Evolutionary conservation across 2,113 vertebrate genomes (phyloP).

Genomic region (Galeopterus variegatus): DNA sequence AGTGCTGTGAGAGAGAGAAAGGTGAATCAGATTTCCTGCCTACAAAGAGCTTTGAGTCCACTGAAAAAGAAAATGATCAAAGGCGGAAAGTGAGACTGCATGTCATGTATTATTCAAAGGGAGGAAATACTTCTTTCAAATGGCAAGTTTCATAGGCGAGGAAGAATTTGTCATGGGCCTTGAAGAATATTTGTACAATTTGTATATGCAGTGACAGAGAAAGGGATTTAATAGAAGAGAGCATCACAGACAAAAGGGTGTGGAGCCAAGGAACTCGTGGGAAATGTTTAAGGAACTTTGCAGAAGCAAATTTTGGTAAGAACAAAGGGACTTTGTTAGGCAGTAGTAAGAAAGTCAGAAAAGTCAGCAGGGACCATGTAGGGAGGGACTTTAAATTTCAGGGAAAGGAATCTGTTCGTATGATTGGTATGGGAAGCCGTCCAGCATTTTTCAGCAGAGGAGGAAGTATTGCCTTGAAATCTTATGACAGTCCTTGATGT

Average conservation of each 20-base stretch:
- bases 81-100: background rate
- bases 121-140: conserved; percentile 25
- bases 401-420: conserved; percentile 5
- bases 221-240: background rate
- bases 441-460: conserved; percentile 30
- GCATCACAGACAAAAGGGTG: background rate
- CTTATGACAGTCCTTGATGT: background rate
- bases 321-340: conserved; percentile 22
- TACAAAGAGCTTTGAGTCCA: conserved; percentile 33
- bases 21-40: background rate
- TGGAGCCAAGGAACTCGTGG: background rate
- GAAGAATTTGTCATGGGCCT: conserved; percentile 41
- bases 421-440: background rate
- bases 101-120: conserved; percentile 18
- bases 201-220: conserved; percentile 1
- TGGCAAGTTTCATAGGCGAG: conserved; percentile 18
- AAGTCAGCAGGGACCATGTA: background rate
- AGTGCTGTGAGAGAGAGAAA: background rate
- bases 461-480: conserved; percentile 20
- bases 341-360: background rate
- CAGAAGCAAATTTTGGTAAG: background rate
- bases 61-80: background rate
- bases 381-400: background rate
- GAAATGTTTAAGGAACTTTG: background rate
- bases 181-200: background rate